Base-by-base conservation (phyloP, 2,113 vertebrate genomes). In the Nothobranchius furzeri region DNA sequence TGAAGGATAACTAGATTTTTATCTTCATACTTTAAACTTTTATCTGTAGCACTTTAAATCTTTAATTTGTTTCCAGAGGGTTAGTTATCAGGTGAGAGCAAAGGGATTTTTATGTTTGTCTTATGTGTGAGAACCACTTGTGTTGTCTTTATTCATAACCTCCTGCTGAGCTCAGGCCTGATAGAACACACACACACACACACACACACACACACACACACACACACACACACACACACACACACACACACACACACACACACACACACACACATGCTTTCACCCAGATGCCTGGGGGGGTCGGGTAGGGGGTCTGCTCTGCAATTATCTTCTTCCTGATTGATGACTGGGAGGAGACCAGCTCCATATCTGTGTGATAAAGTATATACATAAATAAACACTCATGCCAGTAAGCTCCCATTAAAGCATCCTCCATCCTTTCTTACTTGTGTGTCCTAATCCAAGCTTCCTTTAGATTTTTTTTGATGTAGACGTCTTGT, bases 111-210 rank as follows among this genome's bases (percentile, higher is more conserved):
- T 36, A 30, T 49, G 54, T 68, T 49, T 70, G 57, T 71, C 47
- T 58, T 35, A 84, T 80, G 78, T 77, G 84, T 83, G 79, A 87
- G 86, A 83, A 85, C 24, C 76, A 63, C 73, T 64, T 73, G 6
- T 78, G 75, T 83, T 87, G 78, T 87, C 67, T 80, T 80, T 55
- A 61, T 71, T 56, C 5, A 6, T 14, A 40, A 46, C 66, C 69
- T 70, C 84, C 68, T 11, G 53, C 66, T 43, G 73, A 64, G 81
- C 42, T 8, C 35, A 50, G 68, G 56, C 61, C 55, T 9, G 75
- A 30, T 45, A 75, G 37, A 9, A 49, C 49, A 52, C 65, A 65
- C 60, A 53, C 78, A 36, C 64, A 53, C 37, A n/a, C 67, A 47
- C 63, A 58, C 55, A 53, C 53, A 51, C 57, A 10, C 20, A 20